Base-by-base conservation (phyloP, 2,888 invertebrate genomes). In the Kryphioiulus occultus region DNA sequence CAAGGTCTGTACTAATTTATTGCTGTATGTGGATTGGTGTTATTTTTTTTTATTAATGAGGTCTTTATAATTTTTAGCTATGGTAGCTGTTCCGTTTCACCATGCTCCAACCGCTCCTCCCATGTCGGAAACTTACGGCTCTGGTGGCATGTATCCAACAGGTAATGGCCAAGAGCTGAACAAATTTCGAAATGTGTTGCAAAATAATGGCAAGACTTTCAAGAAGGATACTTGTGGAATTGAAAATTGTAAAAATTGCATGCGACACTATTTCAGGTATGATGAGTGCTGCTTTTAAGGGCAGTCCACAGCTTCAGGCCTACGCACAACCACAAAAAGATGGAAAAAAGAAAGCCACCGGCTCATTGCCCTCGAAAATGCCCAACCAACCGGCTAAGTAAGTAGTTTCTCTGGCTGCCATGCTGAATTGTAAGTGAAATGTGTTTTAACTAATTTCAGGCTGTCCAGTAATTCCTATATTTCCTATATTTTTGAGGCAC, bases 21-120 rank as follows among this genome's bases (percentile, higher is more conserved):
- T 15, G 7, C 44, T 9, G 5, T 44, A 12, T 9, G 3, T 44
- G 9, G 44, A 12, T 12, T 44, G 12, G 15, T 44, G 44, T 44
- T 15, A 4, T 44, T 44, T 44, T 39, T 44, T 9, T 44, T 4
- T 44, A 12, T 12, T 44, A 12, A 44, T 12, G 44, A 12, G 44
- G 44, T 44, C 15, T 10, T 44, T 44, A 44, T 12, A 12, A 1
- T 44, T 15, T 44, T 44, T 44, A 44, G 44, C 44, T 12, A 44
- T 44, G 44, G 15, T 9, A 10, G 44, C 85, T 1, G 85, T 12
- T 7, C 85, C 30, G 15, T 35, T 87, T 30, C 42, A 78, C 19
- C 42, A 82, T 78, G 19, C n/a, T 19, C 87, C 87, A 22, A 87
- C 87, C 15, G 87, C 87, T 17, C 87, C 87, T n/a, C 87, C 87